Conservation (phyloP, 1,140 invertebrate genomes). For the Lordiphosa mommai region DNA sequence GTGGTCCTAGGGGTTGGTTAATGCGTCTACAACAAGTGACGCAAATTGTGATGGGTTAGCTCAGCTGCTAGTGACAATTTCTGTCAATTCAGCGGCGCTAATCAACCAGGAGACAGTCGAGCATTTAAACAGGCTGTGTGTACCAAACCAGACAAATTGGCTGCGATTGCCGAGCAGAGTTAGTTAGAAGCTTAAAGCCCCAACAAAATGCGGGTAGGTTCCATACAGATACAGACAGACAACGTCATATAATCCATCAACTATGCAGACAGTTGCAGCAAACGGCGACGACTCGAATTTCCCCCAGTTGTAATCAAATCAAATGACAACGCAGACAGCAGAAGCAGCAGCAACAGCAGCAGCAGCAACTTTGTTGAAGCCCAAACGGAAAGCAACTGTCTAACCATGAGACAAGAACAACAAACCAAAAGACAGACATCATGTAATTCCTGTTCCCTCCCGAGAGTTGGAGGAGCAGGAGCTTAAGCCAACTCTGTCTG, state of each 20-base stretch:
- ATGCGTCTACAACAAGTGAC: constrained; percentile 62
- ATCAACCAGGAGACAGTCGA: constrained; percentile 61
- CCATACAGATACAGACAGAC: constrained; percentile 18
- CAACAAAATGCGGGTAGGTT: constrained; percentile 48
- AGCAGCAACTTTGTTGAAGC: constrained; percentile 33
- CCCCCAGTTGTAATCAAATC: constrained; percentile 65
- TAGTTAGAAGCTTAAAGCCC: constrained; percentile 31
- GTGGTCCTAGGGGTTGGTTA: constrained; percentile 4
- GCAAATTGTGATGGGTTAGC: constrained; percentile 49
- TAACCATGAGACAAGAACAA: constrained; percentile 12
- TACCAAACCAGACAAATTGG: constrained; percentile 57
- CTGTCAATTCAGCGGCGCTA: constrained; percentile 74
- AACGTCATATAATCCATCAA: constrained; percentile 71
- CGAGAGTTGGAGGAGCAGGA: constrained; percentile 9
- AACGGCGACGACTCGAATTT: constrained; percentile 31
- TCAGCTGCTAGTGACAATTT: constrained; percentile 61
- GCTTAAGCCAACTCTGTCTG: constrained; percentile 2
- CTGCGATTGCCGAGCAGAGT: constrained; percentile 37
- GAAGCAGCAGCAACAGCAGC: constrained; percentile 4
- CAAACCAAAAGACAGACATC: constrained; percentile 8
- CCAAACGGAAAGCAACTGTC: constrained; percentile 35
- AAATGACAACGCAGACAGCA: constrained; percentile 61
- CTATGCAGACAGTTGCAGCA: constrained; percentile 55
- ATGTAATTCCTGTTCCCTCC: constrained; percentile 18
- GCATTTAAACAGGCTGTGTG: constrained; percentile 44